Evolutionary conservation across 1,140 invertebrate species (phyloP).

Genomic region (Pseudomyrmex dendroicus): DNA sequence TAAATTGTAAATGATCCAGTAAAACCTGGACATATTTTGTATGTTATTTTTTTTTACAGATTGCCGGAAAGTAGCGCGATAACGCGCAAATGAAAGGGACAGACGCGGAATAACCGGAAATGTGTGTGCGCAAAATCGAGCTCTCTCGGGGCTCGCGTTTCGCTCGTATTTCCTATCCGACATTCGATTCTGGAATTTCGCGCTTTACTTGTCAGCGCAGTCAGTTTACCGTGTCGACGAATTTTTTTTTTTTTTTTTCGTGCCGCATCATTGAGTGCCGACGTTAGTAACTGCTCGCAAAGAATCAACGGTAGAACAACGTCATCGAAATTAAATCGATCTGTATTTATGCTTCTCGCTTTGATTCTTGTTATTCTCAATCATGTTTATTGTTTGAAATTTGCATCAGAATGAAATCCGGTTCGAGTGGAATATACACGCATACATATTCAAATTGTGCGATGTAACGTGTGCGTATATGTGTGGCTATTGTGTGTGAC

Average conservation of each 20-base stretch:
- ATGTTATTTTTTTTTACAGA: neutral
- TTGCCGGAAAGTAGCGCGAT: neutral
- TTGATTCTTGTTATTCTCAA: neutral
- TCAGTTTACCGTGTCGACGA: constrained; percentile 22
- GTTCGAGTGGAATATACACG: neutral
- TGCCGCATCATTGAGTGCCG: neutral
- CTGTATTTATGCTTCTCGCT: neutral
- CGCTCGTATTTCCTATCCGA: constrained; percentile 21
- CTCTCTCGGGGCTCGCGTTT: constrained; percentile 12
- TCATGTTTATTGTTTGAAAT: neutral
- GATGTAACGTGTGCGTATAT: neutral
- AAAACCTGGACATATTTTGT: neutral
- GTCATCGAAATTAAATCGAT: neutral
- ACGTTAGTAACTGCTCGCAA: no score
- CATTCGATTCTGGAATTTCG: constrained; percentile 45
- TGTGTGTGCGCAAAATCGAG: constrained; percentile 18
- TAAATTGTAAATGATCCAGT: neutral
- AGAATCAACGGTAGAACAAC: neutral
- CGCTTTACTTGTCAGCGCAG: neutral
- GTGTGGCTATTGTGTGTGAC: neutral
- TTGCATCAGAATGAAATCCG: neutral
- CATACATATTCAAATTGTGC: neutral
- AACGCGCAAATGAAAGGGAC: neutral
- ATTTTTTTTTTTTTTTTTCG: constrained; percentile 16
- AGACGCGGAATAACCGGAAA: neutral